Evolutionary conservation across 1,140 invertebrate species (phyloP), one percentile per base, ranked within the genome.

Genomic region (Ostrea edulis): DNA sequence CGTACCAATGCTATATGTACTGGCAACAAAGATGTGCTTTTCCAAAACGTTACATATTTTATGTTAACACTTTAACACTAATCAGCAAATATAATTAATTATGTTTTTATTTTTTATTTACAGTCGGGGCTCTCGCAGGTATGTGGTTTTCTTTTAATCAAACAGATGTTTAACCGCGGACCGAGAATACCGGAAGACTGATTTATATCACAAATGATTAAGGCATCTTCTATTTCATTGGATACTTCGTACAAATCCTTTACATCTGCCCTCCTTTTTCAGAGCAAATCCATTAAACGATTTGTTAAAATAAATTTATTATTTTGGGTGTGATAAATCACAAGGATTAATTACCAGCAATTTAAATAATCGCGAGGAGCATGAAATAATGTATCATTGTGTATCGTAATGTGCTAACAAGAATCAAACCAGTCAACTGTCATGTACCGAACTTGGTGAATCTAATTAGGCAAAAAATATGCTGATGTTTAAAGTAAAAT

Each of bases 401-500:
- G 55, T 62, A n/a, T 62, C 55, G 55, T n/a, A 20, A 62, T 20
- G 55, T 20, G 55, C 14, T 62, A 17, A 62, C 55, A 62, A 17
- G 55, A 62, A 58, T 20, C 55, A 62, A 62, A 2, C 14, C 17
- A 62, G 5, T 20, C 14, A 7, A 62, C 55, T 7, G n/a, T 20
- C 17, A 7, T n/a, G 17, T 17, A n/a, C 55, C 20, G 55, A 62
- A 62, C n/a, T 17, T 17, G 5, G 55, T n/a, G n/a, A 17, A 17
- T 62, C 14, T n/a, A 62, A 62, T 62, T 62, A 62, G 55, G 14
- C 55, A 62, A 62, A 62, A 62, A 77, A 14, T 71, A 71, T 77
- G 68, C 68, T 77, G 29, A 77, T 77, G 68, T 29, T 77, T 77
- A 29, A 77, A 77, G 68, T 77, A 35, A 77, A 77, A 77, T 29